Base-by-base conservation (phyloP, 2,797 vertebrate species). In the Aplochiton taeniatus region DNA sequence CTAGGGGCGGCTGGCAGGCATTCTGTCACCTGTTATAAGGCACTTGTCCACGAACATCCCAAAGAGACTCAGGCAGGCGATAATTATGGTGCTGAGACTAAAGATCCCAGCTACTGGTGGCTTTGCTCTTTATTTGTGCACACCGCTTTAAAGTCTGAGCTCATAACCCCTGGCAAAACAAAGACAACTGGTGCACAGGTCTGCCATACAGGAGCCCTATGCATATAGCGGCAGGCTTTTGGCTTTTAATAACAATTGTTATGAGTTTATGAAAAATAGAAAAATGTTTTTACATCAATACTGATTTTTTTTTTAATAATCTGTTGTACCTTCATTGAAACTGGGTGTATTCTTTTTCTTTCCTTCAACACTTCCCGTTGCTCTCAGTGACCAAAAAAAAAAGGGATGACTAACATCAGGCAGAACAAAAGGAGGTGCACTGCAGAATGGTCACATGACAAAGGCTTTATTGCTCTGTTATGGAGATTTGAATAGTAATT, bases 11-110 rank as follows among this genome's bases (percentile, higher is more conserved):
- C 88, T 90, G 87, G 88, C 87, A 88, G 85, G 81, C 87, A 75
- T 86, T 90, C 85, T 87, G 88, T 91, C 89, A 90, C 90, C 88
- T 92, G 89, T 89, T 91, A 89, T 90, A 87, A 89, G 87, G 81
- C 87, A 81, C 88, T 87, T 82, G 89, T 89, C 88, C 85, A n/a
- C 75, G 83, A 88, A 87, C 87, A 88, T 89, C 88, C 84, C 88
- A 80, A 77, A 73, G 87, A 90, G 88, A 88, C 79, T 83, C 87
- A 89, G 84, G 83, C 82, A 76, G 89, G 82, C 82, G 87, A 89
- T 92, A 92, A 92, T 91, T 91, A 90, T 70, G 77, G 79, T 75
- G 81, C 80, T 75, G 82, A 80, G 86, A 88, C 88, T 89, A 87
- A 87, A 82, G 82, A 70, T 74, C 74, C 72, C 70, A 62, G 69